Evolutionary conservation across 2,113 vertebrate species (phyloP).

Genomic region (Dasypus novemcinctus): DNA sequence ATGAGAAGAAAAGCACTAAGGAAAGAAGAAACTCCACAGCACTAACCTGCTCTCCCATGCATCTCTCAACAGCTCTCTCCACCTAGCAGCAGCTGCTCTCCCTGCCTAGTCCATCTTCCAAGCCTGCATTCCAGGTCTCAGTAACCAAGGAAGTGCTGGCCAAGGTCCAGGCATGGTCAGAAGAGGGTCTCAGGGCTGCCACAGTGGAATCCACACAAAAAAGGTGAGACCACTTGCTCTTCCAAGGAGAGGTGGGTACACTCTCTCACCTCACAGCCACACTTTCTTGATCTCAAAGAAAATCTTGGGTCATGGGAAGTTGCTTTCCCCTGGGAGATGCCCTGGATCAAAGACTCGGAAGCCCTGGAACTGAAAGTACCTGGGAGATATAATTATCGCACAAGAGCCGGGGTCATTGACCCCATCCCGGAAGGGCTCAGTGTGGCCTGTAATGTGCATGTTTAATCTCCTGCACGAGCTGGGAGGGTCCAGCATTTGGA

Average conservation of each 20-base stretch:
- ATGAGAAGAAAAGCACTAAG: not conserved
- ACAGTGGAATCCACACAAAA: not conserved
- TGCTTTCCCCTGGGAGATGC: not conserved
- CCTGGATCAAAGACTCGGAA: not conserved
- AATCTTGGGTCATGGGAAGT: not conserved
- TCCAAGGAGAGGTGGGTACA: not conserved
- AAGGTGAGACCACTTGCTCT: not conserved
- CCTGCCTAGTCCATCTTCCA: not conserved
- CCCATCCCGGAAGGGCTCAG: not conserved
- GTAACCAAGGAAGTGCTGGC: not conserved
- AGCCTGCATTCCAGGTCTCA: not conserved
- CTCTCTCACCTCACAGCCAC: not conserved
- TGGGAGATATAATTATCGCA: too few relatives aligned
- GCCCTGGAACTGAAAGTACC: not conserved
- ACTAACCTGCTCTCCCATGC: not conserved
- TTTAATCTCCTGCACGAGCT: not conserved
- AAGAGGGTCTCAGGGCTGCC: not conserved
- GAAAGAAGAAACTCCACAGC: not conserved
- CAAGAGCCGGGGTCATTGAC: not conserved
- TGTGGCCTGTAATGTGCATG: not conserved
- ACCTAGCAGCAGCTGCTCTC: not conserved
- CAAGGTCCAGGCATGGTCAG: not conserved
- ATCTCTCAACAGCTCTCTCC: not conserved
- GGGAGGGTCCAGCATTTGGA: accelerated
- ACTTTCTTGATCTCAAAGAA: not conserved